These are phyloP conservation scores for Acrobasis consociella DNA, from an alignment of 2,888 invertebrate genomes.

Conservation along the genomic window DNA sequence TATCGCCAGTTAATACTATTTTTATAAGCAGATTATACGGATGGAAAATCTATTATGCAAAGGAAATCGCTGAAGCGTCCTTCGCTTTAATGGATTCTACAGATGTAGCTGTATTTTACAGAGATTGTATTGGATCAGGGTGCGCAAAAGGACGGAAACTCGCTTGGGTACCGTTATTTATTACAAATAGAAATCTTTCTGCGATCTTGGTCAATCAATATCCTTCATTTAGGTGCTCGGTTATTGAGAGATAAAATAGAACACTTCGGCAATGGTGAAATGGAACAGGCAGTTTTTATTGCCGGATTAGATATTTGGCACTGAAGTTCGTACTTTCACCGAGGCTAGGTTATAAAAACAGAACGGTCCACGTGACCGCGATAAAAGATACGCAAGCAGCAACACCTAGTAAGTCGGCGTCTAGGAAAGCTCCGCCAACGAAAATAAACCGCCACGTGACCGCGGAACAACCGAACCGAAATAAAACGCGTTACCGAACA, in stretches of 20 bases:
- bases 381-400: conserved; percentile 20
- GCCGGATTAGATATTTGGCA: not conserved
- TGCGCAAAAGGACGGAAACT: not conserved
- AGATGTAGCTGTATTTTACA: conserved; percentile 13
- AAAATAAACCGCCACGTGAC: conserved; percentile 70
- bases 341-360: conserved; percentile 5
- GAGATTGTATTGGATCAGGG: conserved; percentile 2
- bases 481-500: conserved; percentile 51
- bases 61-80: conserved; percentile 30
- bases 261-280: too few relatives aligned
- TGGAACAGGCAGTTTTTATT: too few relatives aligned
- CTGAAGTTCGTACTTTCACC: not conserved
- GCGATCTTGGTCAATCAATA: too few relatives aligned
- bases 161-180: too few relatives aligned
- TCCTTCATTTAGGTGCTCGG: too few relatives aligned
- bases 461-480: conserved; percentile 55
- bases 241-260: too few relatives aligned
- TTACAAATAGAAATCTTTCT: too few relatives aligned
- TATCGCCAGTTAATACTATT: conserved; percentile 45
- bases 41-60: conserved; percentile 43
- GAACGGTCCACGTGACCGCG: conserved; percentile 13
- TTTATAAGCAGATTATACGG: conserved; percentile 52
- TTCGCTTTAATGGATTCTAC: conserved; percentile 38
- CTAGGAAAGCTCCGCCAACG: conserved; percentile 44
- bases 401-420: conserved; percentile 15